Conservation (phyloP, 2,888 invertebrate genomes). For the Poecilus cupreus region DNA sequence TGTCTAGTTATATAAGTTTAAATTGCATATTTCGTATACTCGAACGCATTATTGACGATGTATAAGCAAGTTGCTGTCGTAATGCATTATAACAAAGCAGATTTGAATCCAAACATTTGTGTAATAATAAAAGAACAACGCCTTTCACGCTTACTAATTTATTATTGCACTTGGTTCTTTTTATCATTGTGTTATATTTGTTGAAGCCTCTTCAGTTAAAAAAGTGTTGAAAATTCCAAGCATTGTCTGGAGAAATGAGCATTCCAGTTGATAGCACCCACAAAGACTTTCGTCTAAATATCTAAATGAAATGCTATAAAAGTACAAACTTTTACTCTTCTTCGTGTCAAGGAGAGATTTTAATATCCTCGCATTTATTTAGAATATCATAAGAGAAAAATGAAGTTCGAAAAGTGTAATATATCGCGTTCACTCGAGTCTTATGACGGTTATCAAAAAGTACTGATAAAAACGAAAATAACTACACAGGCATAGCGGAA, state of each 20-base stretch:
- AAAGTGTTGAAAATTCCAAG: no score
- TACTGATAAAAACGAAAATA: constrained; percentile 30
- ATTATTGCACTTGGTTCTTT: no score
- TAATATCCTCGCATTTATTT: neutral
- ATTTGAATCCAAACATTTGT: no score
- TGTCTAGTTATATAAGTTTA: no score
- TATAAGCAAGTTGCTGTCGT: no score
- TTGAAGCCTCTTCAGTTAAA: no score
- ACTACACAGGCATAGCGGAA: constrained; percentile 20
- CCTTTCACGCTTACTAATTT: no score
- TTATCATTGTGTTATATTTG: no score
- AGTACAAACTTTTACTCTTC: neutral
- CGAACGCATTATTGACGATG: no score
- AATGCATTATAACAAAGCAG: no score
- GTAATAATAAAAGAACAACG: no score
- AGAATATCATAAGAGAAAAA: neutral
- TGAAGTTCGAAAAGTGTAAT: constrained; percentile 8
- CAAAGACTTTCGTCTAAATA: neutral
- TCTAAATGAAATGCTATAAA: neutral
- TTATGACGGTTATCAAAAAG: constrained; percentile 25
- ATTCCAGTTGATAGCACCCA: neutral
- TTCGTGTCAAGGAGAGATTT: neutral
- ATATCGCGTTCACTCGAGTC: neutral
- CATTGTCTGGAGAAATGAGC: neutral
- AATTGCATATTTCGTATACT: no score